These are phyloP conservation scores for Agrypnia vestita DNA, from an alignment of 1,140 invertebrate genomes.

Conservation along the genomic window DNA sequence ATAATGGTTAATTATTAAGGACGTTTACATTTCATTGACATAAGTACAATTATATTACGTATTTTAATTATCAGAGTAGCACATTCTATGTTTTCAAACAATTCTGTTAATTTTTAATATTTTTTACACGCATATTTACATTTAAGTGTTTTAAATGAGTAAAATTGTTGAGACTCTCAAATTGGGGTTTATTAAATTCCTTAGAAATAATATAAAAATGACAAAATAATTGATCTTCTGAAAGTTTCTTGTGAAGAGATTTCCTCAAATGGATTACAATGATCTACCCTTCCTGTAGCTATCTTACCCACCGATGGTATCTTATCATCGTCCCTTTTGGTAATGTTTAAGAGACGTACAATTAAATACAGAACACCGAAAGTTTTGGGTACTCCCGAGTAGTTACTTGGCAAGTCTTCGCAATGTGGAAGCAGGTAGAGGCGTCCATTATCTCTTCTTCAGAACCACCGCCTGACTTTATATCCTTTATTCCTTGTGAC, in stretches of 20 bases:
- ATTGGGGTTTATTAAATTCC: no score
- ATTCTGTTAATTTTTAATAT: no score
- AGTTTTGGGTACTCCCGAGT: background rate
- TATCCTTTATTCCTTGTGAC: background rate
- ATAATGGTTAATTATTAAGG: constrained; percentile 29
- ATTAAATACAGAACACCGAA: constrained; percentile 2
- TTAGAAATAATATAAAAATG: no score
- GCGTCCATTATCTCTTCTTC: constrained; percentile 8
- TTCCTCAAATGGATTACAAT: no score
- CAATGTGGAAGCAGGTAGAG: background rate
- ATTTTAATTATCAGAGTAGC: constrained; percentile 33
- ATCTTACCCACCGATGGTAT: no score
- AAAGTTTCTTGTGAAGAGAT: no score
- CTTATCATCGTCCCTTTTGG: no score
- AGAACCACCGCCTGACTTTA: background rate
- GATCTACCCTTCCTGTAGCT: no score
- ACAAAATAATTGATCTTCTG: no score
- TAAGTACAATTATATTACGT: constrained; percentile 54
- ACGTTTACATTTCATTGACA: constrained; percentile 59
- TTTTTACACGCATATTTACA: no score
- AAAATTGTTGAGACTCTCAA: no score
- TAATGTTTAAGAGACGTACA: background rate
- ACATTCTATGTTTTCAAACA: background rate
- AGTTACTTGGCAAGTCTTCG: constrained; percentile 8
- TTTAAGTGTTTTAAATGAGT: no score